phyloP scores from a whole-genome alignment of 2,113 vertebrate genomes.

The Cepphus grylle region DNA sequence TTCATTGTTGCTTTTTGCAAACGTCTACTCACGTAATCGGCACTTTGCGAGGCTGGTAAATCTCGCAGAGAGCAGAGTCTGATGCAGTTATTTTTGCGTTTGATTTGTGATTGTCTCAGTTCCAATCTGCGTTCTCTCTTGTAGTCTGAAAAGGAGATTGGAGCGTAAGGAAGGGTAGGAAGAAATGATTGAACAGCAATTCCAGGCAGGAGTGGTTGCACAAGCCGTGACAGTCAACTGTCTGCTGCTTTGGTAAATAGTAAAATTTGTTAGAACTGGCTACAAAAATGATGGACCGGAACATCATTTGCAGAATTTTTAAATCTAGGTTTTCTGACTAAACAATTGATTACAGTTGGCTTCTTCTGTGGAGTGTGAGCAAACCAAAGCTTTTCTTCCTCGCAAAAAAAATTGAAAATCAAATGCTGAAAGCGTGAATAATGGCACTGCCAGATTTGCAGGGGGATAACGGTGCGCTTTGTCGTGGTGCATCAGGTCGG shows the following conservation, averaged over 20 bases:
- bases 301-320: not conserved
- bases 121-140: not conserved
- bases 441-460: not conserved
- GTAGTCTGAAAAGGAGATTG: not conserved
- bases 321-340: not conserved
- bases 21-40: not conserved
- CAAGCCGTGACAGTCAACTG: not conserved
- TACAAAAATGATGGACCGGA: not conserved
- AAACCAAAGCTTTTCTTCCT: not conserved
- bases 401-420: not conserved
- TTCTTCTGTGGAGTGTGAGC: not conserved
- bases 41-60: not conserved
- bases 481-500: not conserved
- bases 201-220: not conserved
- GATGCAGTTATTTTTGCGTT: fast-evolving
- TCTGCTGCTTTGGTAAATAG: not conserved
- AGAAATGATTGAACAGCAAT: not conserved
- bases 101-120: not conserved
- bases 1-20: not conserved
- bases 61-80: not conserved
- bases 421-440: not conserved
- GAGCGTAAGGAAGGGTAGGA: not conserved
- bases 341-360: not conserved
- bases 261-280: not conserved
- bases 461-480: not conserved